Conservation (phyloP, 35 echinoderm and acorn worm genomes). For the Stichopus chloronotus region DNA sequence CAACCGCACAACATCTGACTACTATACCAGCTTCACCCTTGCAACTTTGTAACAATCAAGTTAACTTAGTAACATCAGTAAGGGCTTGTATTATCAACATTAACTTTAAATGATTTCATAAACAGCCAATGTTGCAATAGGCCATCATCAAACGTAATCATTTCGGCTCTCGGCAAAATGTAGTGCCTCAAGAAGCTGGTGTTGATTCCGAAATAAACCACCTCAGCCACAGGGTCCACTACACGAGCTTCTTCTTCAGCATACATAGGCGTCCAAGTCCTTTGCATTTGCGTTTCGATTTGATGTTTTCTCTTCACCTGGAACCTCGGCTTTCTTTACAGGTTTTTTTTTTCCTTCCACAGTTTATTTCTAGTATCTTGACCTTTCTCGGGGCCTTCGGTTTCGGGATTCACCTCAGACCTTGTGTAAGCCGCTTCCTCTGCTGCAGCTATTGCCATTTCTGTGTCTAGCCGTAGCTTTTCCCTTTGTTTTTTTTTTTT, state of each 20-base stretch:
- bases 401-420: too few relatives aligned
- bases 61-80: slow-evolving; percentile 54
- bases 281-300: too few relatives aligned
- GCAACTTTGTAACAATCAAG: slow-evolving; percentile 53
- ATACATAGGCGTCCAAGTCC: neutral
- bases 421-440: too few relatives aligned
- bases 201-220: neutral
- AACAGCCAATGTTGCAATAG: slow-evolving; percentile 53
- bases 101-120: slow-evolving; percentile 56
- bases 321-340: too few relatives aligned
- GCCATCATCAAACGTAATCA: slow-evolving; percentile 45
- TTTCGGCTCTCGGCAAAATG: slow-evolving; percentile 46
- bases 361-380: too few relatives aligned
- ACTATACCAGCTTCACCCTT: slow-evolving; percentile 38
- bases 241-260: neutral
- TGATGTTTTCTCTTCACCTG: too few relatives aligned
- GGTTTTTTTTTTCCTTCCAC: too few relatives aligned
- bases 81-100: slow-evolving; percentile 36
- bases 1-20: slow-evolving; percentile 52
- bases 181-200: slow-evolving; percentile 42
- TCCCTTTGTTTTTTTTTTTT: too few relatives aligned
- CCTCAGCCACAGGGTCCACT: neutral
- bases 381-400: too few relatives aligned
- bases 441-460: too few relatives aligned
- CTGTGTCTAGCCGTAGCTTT: too few relatives aligned